Conservation (phyloP, 37 sponge, comb jelly and placozoan genomes). For the Chondrosia reniformis region DNA sequence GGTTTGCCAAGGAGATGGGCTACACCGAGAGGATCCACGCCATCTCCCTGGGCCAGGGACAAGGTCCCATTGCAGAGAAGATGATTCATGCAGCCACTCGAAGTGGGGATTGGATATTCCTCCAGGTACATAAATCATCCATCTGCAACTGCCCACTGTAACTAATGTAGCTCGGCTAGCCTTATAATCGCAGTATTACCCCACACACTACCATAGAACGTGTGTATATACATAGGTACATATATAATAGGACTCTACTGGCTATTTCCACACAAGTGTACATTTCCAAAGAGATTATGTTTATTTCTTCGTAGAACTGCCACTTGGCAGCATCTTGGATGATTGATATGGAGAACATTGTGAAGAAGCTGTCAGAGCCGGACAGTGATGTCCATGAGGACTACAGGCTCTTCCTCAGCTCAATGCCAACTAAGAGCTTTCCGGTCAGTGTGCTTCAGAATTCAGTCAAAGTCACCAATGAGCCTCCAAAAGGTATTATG, state of each 20-base stretch:
- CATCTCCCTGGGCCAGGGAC: slow-evolving; percentile 98
- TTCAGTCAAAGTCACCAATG: slow-evolving; percentile 98
- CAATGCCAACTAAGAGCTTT: slow-evolving; percentile 93
- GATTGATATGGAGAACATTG: slow-evolving; percentile 88
- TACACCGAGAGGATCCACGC: slow-evolving; percentile 93
- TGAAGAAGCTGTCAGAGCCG: slow-evolving; percentile 78
- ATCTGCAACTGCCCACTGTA: too few relatives aligned
- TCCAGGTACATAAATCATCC: slow-evolving; percentile 70
- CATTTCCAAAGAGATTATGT: too few relatives aligned
- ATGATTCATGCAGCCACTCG: slow-evolving; percentile 77
- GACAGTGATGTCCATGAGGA: slow-evolving; percentile 81
- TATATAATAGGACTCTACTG: too few relatives aligned
- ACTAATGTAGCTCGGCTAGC: too few relatives aligned
- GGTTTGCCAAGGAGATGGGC: slow-evolving; percentile 93
- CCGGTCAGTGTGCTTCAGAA: slow-evolving; percentile 98
- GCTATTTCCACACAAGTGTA: too few relatives aligned
- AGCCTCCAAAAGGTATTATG: slow-evolving; percentile 89
- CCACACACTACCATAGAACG: slow-evolving; percentile 1
- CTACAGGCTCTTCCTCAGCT: slow-evolving; percentile 93
- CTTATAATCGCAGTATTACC: too few relatives aligned
- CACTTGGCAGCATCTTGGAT: slow-evolving; percentile 99
- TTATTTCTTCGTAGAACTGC: slow-evolving; percentile 70
- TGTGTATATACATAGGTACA: too few relatives aligned
- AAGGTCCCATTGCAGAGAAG: slow-evolving; percentile 97
- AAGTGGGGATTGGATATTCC: slow-evolving; percentile 96